Evolutionary conservation across 2,113 vertebrate species (phyloP), one percentile per base, ranked within the genome.

Genomic region (Hucho hucho): DNA sequence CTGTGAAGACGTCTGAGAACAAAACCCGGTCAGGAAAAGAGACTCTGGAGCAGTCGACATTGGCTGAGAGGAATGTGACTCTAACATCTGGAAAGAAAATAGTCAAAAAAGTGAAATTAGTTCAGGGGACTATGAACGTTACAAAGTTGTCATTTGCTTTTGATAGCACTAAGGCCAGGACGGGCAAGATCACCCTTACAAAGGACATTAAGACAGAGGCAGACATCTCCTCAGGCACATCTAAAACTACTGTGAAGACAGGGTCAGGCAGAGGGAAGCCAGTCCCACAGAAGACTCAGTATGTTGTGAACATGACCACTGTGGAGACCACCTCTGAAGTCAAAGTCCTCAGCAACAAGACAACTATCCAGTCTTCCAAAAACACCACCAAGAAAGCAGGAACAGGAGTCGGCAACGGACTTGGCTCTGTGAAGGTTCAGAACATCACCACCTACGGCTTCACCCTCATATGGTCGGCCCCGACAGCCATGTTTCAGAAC

Each of bases 401-500:
- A 74, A 53, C 49, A 53, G 49, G 49, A 53, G 49, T 53, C 14
- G 87, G 81, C 56, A 70, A 70, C 6, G 80, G 81, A 77, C 74
- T 93, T 59, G 82, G 89, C 24, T 90, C 84, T n/a, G 81, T 93
- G 22, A 86, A 84, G 69, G 76, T 80, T 75, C 78, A 81, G 13
- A 91, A 91, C 28, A 79, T 91, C 26, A 91, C 91, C 4, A 88
- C 87, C 11, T 86, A 87, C 56, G 92, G 90, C 29, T 91, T 94
- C 29, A 87, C 85, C 4, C 28, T 92, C 29, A 89, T 73, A 13
- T 96, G 96, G 96, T 90, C 93, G 61, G 81, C 93, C 32, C 84
- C 93, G 0, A 90, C 92, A 73, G 93, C 90, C 46, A 86, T 91
- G 61, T 95, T 95, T 78, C 93, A 93, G 65, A 93, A 93, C 78